Evolutionary conservation across 2,113 vertebrate species (phyloP), one percentile per base, ranked within the genome.

Genomic region (Mesocricetus auratus): DNA sequence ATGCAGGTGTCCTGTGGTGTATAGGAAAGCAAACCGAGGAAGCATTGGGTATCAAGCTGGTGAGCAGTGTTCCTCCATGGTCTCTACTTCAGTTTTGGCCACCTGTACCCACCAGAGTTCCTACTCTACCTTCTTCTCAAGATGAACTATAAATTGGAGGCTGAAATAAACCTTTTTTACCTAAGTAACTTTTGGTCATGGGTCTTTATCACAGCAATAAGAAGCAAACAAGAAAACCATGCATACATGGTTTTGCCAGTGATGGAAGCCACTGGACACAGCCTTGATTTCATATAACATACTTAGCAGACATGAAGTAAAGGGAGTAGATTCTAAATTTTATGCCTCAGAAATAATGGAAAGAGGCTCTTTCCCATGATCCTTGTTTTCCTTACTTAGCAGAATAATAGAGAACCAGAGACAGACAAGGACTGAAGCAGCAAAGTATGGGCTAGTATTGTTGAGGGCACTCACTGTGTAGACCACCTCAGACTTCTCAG

Each of bases 341-440:
- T 3, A 21, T 62, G 16, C 7, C 16, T 21, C 29, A 90, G 36
- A 31, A 7, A n/a, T 22, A 5, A 26, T 1, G 0, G 15, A 13
- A 6, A 81, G 1, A 42, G 1, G 7, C 2, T 1, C 15, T 45
- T 29, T 56, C 0, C 7, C 1, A 64, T 22, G 45, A 11, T 45
- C n/a, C 31, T 82, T 19, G 24, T 6, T 13, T 58, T 15, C 15
- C 3, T 47, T 58, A 90, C 73, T 13, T 69, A 4, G 86, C 42
- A 58, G 6, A 74, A 31, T 56, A 15, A 19, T 13, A 33, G 66
- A 73, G 78, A 8, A 10, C 12, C 47, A 42, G 47, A 74, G 64
- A 15, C n/a, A n/a, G n/a, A n/a, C n/a, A 24, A 58, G 15, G 53
- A 17, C 9, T 16, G 53, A 39, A 17, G 90, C 3, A 64, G 33